Evolutionary conservation across 2,888 invertebrate species (phyloP), one percentile per base, ranked within the genome.

Genomic region (Oxycera nigricornis): DNA sequence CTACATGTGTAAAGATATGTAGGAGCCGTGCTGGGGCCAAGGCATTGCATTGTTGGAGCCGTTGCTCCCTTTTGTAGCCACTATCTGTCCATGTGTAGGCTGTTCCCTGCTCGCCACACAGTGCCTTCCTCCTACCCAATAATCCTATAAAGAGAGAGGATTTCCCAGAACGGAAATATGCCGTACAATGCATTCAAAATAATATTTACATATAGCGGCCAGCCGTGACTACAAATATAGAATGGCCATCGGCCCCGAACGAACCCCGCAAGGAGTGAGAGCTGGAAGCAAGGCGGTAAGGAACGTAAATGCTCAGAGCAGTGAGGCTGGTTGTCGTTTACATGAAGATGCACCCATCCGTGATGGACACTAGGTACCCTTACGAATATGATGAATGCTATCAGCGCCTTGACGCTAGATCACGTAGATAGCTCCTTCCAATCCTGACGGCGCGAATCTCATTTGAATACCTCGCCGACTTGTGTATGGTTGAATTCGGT

Each of bases 81-180:
- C n/a, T 22, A 9, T 6, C 11, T 11, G 35, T 24, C 26, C 11
- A 31, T 11, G 31, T 41, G 24, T 65, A 65, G 65, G 41, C 50
- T 26, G 22, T 55, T 52, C n/a, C 31, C 22, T 52, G 35, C 52
- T 35, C 30, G 46, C n/a, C 46, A 46, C 14, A 46, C 11, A 3
- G 3, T 14, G 14, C 46, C 46, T 46, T 46, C 46, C 46, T 46
- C 50, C 68, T 70, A 70, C 70, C 52, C 31, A 70, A 70, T 70
- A 70, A 70, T 70, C 70, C 70, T 70, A 70, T 70, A 70, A 70
- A 55, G 70, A 0, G 55, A 55, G 52, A 70, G 70, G 55, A 55
- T 70, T 70, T 70, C 70, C 52, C 55, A 20, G 55, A 70, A 70
- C 70, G 70, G 55, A 70, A 70, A 70, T 70, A 41, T 65, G 41